A percentile compares a stretch with the other conserved stretches of the same genome.
Evolutionary conservation across 2,797 vertebrate genomes (phyloP).

Genomic region (Channallabes apus): DNA sequence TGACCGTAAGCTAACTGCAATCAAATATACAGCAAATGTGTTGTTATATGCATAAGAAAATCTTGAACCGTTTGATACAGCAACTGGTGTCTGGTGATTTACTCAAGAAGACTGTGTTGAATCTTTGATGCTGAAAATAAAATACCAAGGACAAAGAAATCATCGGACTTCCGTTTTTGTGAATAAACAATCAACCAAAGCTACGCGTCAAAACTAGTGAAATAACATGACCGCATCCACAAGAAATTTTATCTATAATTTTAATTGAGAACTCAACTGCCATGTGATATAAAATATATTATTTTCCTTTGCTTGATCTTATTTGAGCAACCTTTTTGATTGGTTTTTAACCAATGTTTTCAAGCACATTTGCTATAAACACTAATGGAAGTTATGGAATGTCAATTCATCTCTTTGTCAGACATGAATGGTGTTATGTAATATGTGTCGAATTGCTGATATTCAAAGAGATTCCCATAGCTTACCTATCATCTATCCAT

Average conservation of each 20-base stretch:
- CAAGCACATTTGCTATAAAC: neutral
- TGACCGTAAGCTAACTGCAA: too few relatives aligned
- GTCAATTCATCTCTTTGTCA: neutral
- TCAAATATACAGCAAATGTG: too few relatives aligned
- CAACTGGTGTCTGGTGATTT: too few relatives aligned
- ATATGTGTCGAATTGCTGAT: conserved; percentile 30
- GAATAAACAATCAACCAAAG: too few relatives aligned
- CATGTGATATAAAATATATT: neutral
- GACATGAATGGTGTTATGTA: conserved; percentile 33
- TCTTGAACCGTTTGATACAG: too few relatives aligned
- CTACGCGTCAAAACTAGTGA: too few relatives aligned
- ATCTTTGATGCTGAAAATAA: too few relatives aligned
- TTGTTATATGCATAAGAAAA: too few relatives aligned
- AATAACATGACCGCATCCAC: too few relatives aligned
- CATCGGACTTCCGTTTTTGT: too few relatives aligned
- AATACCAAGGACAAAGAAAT: too few relatives aligned
- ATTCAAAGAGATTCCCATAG: neutral
- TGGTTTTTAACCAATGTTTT: neutral
- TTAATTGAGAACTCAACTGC: neutral
- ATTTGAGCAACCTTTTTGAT: neutral
- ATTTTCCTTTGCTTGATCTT: neutral
- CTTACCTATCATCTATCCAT: conserved; percentile 30
- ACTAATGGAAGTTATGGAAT: neutral
- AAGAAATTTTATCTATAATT: neutral
- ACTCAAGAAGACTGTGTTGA: too few relatives aligned